Percentiles rank a stretch among this genome's conserved stretches.
Evolutionary conservation across 1,140 invertebrate species (phyloP).

Genomic region (Zaprionus camerounensis): DNA sequence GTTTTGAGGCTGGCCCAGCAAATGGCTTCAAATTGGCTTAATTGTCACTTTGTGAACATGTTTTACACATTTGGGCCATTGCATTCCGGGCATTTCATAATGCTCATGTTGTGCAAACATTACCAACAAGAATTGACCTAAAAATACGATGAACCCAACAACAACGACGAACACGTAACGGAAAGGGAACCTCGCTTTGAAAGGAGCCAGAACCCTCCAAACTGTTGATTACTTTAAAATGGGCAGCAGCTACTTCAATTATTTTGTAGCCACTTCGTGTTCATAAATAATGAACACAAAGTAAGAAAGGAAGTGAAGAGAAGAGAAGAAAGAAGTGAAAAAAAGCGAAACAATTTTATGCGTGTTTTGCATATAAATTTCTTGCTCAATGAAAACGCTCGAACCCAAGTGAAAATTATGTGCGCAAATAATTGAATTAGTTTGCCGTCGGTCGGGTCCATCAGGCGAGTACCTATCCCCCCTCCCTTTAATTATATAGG

Average conservation of each 20-base stretch:
- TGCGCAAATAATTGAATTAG: slow-evolving; percentile 81
- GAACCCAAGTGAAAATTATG: slow-evolving; percentile 65
- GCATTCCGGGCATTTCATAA: slow-evolving; percentile 53
- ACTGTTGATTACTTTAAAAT: slow-evolving; percentile 76
- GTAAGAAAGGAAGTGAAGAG: slow-evolving; percentile 5
- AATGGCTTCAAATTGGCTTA: slow-evolving; percentile 81
- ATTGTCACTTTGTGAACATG: slow-evolving; percentile 79
- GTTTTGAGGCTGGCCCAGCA: slow-evolving; percentile 44
- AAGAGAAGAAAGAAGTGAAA: neutral
- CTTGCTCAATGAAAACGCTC: slow-evolving; percentile 50
- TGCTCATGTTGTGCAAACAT: slow-evolving; percentile 49
- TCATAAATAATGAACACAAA: slow-evolving; percentile 72
- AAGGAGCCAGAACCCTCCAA: neutral
- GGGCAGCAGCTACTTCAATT: slow-evolving; percentile 69
- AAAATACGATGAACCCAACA: slow-evolving; percentile 48
- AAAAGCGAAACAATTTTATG: slow-evolving; percentile 64
- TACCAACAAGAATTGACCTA: slow-evolving; percentile 53
- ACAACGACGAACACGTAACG: neutral
- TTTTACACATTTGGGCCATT: slow-evolving; percentile 61
- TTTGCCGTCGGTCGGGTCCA: slow-evolving; percentile 35
- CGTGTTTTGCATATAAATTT: slow-evolving; percentile 83
- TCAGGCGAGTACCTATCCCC: neutral
- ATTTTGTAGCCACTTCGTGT: slow-evolving; percentile 72
- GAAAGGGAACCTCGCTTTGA: neutral
- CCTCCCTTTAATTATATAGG: neutral